Percentiles rank a stretch among this genome's conserved stretches.
Evolutionary conservation across 1,140 invertebrate species (phyloP).

Genomic region (Aradophagus sp.): DNA sequence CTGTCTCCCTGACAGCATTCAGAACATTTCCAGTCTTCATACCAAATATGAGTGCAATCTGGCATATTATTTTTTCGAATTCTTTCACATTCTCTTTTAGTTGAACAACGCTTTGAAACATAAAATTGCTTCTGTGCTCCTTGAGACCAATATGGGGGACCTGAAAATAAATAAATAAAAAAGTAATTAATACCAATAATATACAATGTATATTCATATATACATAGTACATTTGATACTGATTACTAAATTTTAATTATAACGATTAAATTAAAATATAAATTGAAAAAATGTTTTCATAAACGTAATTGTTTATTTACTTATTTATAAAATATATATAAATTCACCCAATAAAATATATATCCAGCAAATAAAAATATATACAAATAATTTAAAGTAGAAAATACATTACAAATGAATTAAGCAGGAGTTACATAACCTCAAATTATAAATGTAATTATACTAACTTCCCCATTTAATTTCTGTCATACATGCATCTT

Average conservation of each 20-base stretch:
- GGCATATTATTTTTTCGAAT: constrained; percentile 81
- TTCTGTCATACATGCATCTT: constrained; percentile 92
- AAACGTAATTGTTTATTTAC: constrained; percentile 1
- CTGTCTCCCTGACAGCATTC: constrained; percentile 97
- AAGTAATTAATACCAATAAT: background rate
- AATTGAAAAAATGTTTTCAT: constrained; percentile 5
- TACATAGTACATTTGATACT: background rate
- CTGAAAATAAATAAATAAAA: constrained; percentile 71
- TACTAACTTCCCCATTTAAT: constrained; percentile 89
- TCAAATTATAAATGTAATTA: background rate
- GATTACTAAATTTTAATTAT: background rate
- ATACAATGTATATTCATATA: background rate
- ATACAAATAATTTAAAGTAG: no score
- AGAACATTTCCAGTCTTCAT: constrained; percentile 97
- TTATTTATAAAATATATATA: constrained; percentile 6
- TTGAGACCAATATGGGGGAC: constrained; percentile 94
- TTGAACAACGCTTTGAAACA: constrained; percentile 93
- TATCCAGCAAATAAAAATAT: no score
- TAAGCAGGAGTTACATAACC: constrained; percentile 17
- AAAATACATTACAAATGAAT: no score
- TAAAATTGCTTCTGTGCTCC: constrained; percentile 95
- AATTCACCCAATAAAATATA: no score
- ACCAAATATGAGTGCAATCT: constrained; percentile 96
- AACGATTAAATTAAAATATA: background rate
- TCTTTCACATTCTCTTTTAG: constrained; percentile 84